Evolutionary conservation across 1,140 invertebrate species (phyloP), one percentile per base, ranked within the genome.

Genomic region (Caenorhabditis briggsae): DNA sequence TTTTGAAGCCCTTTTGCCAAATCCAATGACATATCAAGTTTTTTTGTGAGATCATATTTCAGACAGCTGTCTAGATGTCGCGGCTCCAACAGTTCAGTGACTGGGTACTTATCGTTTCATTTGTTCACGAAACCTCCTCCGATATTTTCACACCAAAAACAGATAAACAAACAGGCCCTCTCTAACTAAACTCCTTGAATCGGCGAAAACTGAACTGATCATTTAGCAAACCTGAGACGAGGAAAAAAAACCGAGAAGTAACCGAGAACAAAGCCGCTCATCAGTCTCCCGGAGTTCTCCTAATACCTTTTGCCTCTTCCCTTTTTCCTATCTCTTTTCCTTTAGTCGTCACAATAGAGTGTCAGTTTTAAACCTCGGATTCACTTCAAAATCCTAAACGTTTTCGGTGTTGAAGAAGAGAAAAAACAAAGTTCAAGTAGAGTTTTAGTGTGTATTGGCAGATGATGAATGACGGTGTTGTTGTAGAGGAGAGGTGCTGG

Each of bases 91-190:
- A n/a, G 6, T 33, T 78, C 23, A 2, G 46, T 78, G 70, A 78
- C 46, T 78, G 14, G 70, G 33, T 53, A 78, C 70, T 78, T 50
- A 78, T 78, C 70, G 70, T 78, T 78, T 78, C 46, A 78, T 78
- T 78, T 78, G 70, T 78, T 78, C 70, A 78, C 70, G 70, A 78
- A 78, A 78, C n/a, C 46, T 14, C 70, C 70, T 33, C 33, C 33
- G 33, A 46, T 50, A 78, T 50, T 78, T 78, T 78, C 70, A 78
- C 70, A 50, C 70, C 70, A 78, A 78, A 78, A 78, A 78, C 70
- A 78, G 70, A 78, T 50, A 78, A 78, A 78, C 70, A 78, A 78
- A 78, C 70, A 78, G 5, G 6, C 48, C 23, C 53, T 53, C 41
- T 12, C 12, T 25, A 50, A 46, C 46, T 78, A 43, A 78, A 78